Evolutionary conservation across 2,888 invertebrate genomes (phyloP), one percentile per base, ranked within the genome.

Genomic region (Plebejus melissa): DNA sequence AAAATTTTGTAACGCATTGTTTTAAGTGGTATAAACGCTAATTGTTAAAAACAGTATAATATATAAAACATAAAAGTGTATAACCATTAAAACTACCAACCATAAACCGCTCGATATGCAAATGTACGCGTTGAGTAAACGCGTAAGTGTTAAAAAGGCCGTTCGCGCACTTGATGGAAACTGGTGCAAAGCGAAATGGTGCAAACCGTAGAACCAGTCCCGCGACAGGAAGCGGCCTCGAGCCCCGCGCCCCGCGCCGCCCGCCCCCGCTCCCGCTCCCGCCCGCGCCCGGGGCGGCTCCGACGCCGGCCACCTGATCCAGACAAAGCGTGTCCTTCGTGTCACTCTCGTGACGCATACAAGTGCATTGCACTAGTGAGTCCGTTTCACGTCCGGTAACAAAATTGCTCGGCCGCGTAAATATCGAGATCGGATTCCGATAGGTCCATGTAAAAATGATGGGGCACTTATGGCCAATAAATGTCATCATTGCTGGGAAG

Each of bases 301-400:
- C 74, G 76, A 41, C 70, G 76, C 77, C 81, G 83, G 86, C 87
- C 90, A 90, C 90, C 90, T 90, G 91, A 88, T 90, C 90, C 90
- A 91, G 91, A 91, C 91, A 91, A 91, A 91, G 90, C 90, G 86
- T 90, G 91, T 91, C 91, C 91, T 91, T 91, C 91, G 83, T 86
- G 83, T 81, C 81, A 80, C 80, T 82, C 83, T 83, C 81, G 84
- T 91, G 91, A 91, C 91, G 90, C 90, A 90, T 88, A 83, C 90
- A 90, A 90, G 91, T 91, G 91, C 91, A 91, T 90, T 91, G 90
- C 90, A 90, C 91, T 88, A 91, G 85, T 85, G 87, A 88, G 85
- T 86, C 87, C 86, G 88, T 88, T 88, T 83, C 85, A 89, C 85
- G 86, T 90, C 91, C 90, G 90, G 83, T 81, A 82, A 80, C 79